Base-by-base conservation (phyloP, 2,888 invertebrate genomes). In the Tiliacea aurago region DNA sequence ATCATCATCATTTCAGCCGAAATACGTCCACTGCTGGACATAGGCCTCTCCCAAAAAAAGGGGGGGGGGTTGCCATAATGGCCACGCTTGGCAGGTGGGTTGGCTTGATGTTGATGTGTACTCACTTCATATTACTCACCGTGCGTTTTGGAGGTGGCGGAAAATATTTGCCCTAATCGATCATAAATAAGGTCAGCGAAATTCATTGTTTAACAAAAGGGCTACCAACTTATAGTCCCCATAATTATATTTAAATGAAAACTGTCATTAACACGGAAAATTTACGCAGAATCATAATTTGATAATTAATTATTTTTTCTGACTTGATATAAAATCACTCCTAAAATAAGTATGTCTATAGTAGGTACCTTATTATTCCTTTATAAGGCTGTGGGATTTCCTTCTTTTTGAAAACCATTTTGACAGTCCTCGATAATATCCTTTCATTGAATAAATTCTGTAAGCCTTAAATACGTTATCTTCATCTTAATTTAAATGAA, bases 401-500 rank as follows among this genome's bases (percentile, higher is more conserved):
- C 15, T 5, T 63, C 28, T 7, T 9, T 37, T 9, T 43, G 11
- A 77, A 49, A 69, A 45, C 11, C n/a, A 11, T 20, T 78, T 79
- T 41, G 41, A 20, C 15, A 59, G 18, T 15, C 11, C 43, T 20
- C 59, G 72, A 71, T 75, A 59, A 74, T 51, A 79, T 23, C 49
- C 11, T 6, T 33, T 72, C 45, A 47, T 13, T 58, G 15, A 71
- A 53, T 59, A 79, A 72, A 37, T 59, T 61, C 6, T 41, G 2
- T 20, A 28, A 53, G 10, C 41, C 33, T 47, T 15, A 58, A 9
- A 49, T 43, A 10, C 7, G 1, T 43, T 58, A 53, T 72, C 79
- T 71, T 23, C 6, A 72, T 23, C n/a, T 49, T 64, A 64, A 62
- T 62, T 62, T 80, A 53, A 75, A 75, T 55, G 73, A 75, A 41